phyloP scores from a whole-genome alignment of 2,113 vertebrate species.

The Scatophagus argus region DNA sequence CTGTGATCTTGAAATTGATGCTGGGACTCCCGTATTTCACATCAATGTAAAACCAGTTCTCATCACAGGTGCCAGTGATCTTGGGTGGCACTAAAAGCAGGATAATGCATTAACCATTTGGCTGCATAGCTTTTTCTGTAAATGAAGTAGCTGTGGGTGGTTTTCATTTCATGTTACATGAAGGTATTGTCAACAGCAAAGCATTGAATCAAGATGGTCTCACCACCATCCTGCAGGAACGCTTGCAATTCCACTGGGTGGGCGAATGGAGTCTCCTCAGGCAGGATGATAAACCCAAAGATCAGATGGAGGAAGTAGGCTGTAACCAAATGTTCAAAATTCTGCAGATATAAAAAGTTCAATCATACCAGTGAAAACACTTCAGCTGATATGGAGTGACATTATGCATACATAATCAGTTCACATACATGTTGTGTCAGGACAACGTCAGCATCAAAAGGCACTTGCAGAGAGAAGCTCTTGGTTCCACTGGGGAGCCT shows the following conservation, averaged over 20 bases:
- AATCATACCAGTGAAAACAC: not conserved
- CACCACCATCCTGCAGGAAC: constrained; percentile 75
- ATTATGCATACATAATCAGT: not conserved
- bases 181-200: not conserved
- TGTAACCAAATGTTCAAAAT: constrained; percentile 51
- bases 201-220: constrained; percentile 1
- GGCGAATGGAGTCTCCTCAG: constrained; percentile 74
- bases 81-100: constrained; percentile 68
- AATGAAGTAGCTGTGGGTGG: not conserved
- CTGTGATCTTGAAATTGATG: constrained; percentile 47
- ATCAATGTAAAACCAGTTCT: constrained; percentile 62
- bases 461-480: constrained; percentile 77
- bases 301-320: constrained; percentile 70
- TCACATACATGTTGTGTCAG: constrained; percentile 80
- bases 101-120: fast-evolving
- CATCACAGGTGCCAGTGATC: constrained; percentile 76
- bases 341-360: constrained; percentile 42
- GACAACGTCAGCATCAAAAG: constrained; percentile 78
- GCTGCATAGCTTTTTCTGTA: no score
- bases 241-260: constrained; percentile 51
- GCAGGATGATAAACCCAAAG: constrained; percentile 77
- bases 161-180: not conserved
- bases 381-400: not conserved
- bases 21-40: constrained; percentile 73
- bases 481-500: constrained; percentile 78